Percentiles rank a stretch among this genome's conserved stretches.
Evolutionary conservation across 2,113 vertebrate species (phyloP).

Genomic region (Leucoraja erinaceus): DNA sequence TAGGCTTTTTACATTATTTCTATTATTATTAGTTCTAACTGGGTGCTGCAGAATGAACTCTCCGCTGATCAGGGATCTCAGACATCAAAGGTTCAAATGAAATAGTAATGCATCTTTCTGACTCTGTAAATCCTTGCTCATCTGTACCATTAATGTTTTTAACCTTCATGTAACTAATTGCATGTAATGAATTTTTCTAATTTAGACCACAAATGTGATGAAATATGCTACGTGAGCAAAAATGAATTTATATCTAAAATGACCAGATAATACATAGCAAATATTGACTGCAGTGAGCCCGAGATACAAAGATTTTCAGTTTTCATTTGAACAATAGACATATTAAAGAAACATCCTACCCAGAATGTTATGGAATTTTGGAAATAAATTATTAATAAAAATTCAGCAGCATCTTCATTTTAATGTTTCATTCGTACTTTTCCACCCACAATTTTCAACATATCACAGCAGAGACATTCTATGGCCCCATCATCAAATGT

Average conservation of each 20-base stretch:
- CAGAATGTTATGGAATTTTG: not conserved
- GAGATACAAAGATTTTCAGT: too few species aligned
- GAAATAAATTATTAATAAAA: not conserved
- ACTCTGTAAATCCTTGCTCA: not conserved
- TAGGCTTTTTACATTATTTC: not conserved
- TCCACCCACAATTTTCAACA: not conserved
- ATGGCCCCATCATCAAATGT: not conserved
- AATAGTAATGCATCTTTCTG: not conserved
- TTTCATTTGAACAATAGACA: too few species aligned
- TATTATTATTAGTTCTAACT: not conserved
- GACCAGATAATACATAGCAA: too few species aligned
- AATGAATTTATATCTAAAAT: not conserved
- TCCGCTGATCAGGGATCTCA: not conserved
- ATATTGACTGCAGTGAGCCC: too few species aligned
- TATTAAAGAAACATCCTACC: not conserved
- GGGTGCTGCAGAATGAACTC: too few species aligned
- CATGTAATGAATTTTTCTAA: not conserved
- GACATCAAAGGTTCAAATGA: not conserved
- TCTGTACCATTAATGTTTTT: not conserved
- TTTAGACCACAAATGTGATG: not conserved
- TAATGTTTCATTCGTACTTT: not conserved
- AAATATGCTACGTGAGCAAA: not conserved
- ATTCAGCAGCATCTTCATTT: not conserved
- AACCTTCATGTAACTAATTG: not conserved
- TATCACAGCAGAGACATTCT: not conserved